phyloP scores from a whole-genome alignment of 2,113 vertebrate genomes.

The Dissostichus mawsoni region DNA sequence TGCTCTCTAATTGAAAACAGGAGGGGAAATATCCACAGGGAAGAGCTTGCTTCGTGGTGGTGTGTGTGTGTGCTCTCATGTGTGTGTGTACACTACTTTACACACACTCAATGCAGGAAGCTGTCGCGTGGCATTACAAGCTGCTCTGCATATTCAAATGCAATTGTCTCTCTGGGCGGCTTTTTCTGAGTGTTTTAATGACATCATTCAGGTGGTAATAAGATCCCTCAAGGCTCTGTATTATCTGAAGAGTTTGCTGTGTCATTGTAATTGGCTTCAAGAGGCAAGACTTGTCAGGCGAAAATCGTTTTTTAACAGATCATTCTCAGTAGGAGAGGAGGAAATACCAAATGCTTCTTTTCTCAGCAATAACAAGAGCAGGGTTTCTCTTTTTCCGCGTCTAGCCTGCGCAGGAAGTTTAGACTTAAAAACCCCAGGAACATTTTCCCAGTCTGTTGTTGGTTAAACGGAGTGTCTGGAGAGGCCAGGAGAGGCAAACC shows the following conservation, averaged over 20 bases:
- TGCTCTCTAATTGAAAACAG: slow-evolving; percentile 53
- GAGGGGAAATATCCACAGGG: slow-evolving; percentile 30
- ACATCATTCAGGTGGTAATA: slow-evolving; percentile 31
- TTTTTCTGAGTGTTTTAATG: slow-evolving; percentile 27
- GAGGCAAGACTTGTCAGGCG: neutral
- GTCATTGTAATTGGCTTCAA: neutral
- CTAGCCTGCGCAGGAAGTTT: slow-evolving; percentile 57
- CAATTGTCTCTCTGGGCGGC: neutral
- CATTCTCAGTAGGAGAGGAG: neutral
- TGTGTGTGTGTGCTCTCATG: slow-evolving; percentile 19
- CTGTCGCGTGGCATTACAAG: slow-evolving; percentile 27
- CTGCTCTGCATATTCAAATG: slow-evolving; percentile 32
- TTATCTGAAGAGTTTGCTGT: slow-evolving; percentile 7
- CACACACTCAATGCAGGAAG: slow-evolving; percentile 47
- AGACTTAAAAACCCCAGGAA: slow-evolving; percentile 64
- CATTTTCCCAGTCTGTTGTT: slow-evolving; percentile 58
- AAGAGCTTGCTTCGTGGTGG: slow-evolving; percentile 10
- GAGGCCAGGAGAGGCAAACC: neutral
- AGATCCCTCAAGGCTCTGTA: slow-evolving; percentile 10
- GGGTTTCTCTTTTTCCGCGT: slow-evolving; percentile 54
- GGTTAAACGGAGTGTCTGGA: slow-evolving; percentile 33
- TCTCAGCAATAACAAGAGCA: slow-evolving; percentile 25
- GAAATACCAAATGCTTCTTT: slow-evolving; percentile 40
- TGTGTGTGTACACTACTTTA: slow-evolving; percentile 22
- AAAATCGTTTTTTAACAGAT: neutral